phyloP scores from a whole-genome alignment of 2,113 vertebrate species.

The Ptyas mucosa region DNA sequence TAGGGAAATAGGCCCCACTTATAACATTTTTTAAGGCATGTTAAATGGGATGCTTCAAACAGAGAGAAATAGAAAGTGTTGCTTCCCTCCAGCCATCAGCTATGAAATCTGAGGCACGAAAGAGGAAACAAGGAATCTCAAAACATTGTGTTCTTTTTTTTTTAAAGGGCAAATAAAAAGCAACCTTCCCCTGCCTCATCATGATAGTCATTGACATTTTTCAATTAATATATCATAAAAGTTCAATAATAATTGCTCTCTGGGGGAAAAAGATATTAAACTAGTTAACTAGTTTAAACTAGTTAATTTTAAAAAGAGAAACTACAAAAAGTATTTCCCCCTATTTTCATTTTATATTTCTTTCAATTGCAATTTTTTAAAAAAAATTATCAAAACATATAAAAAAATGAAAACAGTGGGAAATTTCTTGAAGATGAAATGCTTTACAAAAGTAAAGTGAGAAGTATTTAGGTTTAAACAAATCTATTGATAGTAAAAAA shows the following conservation, averaged over 20 bases:
- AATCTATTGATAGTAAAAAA: neutral
- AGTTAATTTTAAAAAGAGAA: neutral
- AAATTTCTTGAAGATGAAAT: neutral
- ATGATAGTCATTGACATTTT: neutral
- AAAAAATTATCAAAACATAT: neutral
- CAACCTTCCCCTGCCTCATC: neutral
- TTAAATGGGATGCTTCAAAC: neutral
- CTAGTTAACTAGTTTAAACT: neutral
- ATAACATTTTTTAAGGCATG: neutral
- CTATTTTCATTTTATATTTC: neutral
- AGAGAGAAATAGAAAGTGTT: neutral
- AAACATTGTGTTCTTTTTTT: neutral
- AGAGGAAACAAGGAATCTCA: neutral
- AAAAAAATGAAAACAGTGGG: neutral
- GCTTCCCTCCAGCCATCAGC: neutral
- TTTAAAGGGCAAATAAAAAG: neutral
- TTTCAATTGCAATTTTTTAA: neutral
- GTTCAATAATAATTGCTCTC: neutral
- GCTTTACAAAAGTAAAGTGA: conserved; percentile 11
- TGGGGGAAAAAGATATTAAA: neutral
- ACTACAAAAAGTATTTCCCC: neutral
- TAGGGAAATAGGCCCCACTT: neutral
- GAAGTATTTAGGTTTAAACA: neutral
- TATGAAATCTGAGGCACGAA: neutral
- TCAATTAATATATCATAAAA: neutral